Evolutionary conservation across 2,113 vertebrate species (phyloP).

Genomic region (Phylloscopus trochiloides): DNA sequence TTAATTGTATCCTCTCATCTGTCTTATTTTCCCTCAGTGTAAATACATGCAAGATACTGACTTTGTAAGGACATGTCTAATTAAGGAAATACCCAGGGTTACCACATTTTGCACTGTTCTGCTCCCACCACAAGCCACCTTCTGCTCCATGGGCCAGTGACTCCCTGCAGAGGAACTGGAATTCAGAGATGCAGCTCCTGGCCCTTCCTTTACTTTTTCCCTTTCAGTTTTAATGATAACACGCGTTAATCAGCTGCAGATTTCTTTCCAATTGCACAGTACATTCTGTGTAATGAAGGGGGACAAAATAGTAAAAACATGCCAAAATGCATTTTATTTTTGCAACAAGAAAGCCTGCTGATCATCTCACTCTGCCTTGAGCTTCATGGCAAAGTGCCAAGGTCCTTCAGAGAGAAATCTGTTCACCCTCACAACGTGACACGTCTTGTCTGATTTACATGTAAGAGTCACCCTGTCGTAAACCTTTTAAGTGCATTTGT

Average conservation of each 20-base stretch:
- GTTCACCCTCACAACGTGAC: not conserved
- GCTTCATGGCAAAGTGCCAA: not conserved
- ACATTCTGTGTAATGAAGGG: not conserved
- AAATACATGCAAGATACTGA: not conserved
- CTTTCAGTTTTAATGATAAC: not conserved
- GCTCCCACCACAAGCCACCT: not conserved
- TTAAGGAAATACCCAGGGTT: not conserved
- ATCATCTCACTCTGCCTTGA: not conserved
- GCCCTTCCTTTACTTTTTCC: not conserved
- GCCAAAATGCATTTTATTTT: not conserved
- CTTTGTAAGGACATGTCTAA: not conserved
- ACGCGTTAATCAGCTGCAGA: not conserved
- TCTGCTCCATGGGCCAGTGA: not conserved
- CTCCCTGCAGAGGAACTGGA: not conserved
- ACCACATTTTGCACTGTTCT: not conserved
- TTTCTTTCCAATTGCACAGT: not conserved
- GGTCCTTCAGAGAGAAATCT: not conserved
- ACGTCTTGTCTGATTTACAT: not conserved
- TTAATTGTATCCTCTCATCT: not conserved
- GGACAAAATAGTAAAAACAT: not conserved
- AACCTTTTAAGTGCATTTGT: not conserved
- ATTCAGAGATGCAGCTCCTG: not conserved
- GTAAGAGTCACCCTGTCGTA: not conserved
- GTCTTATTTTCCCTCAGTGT: not conserved
- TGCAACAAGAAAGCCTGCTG: not conserved